Percentiles rank a stretch among this genome's conserved stretches.
phyloP scores from a whole-genome alignment of 2,888 invertebrate species.

The Elegia similella region DNA sequence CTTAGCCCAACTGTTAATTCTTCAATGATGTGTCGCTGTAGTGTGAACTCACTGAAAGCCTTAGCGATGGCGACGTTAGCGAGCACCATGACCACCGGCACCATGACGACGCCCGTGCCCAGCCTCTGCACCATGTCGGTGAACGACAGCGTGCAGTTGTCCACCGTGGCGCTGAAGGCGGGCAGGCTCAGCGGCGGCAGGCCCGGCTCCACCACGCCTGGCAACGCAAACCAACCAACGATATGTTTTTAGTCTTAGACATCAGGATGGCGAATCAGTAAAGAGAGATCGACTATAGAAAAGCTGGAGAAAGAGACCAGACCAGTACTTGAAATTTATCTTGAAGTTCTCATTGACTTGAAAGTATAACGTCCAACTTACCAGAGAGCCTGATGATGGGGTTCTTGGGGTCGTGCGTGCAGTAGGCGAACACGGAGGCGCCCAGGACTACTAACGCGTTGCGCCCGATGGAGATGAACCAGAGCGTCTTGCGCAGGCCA shows the following conservation, averaged over 20 bases:
- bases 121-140: constrained; percentile 86
- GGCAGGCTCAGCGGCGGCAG: constrained; percentile 86
- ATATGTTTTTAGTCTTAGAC: not conserved
- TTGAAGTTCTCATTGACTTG: too few species aligned
- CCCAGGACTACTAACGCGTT: constrained; percentile 89
- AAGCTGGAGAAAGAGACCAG: too few species aligned
- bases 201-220: constrained; percentile 85
- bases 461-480: constrained; percentile 88
- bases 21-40: not conserved
- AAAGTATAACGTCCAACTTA: constrained; percentile 29
- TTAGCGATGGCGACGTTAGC: constrained; percentile 98
- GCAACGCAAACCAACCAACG: not conserved
- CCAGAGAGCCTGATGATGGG: constrained; percentile 85
- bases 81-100: constrained; percentile 93
- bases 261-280: too few species aligned
- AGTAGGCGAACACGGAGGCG: constrained; percentile 83
- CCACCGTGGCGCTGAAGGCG: constrained; percentile 82
- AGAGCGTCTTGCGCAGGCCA: constrained; percentile 80
- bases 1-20: too few species aligned
- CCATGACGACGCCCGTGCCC: constrained; percentile 88
- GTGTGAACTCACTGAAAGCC: constrained; percentile 90
- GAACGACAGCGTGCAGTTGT: constrained; percentile 84
- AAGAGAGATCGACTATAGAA: too few species aligned
- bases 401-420: constrained; percentile 65
- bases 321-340: too few species aligned